phyloP scores from a whole-genome alignment of 2,888 invertebrate genomes.

The Keiferia lycopersicella region DNA sequence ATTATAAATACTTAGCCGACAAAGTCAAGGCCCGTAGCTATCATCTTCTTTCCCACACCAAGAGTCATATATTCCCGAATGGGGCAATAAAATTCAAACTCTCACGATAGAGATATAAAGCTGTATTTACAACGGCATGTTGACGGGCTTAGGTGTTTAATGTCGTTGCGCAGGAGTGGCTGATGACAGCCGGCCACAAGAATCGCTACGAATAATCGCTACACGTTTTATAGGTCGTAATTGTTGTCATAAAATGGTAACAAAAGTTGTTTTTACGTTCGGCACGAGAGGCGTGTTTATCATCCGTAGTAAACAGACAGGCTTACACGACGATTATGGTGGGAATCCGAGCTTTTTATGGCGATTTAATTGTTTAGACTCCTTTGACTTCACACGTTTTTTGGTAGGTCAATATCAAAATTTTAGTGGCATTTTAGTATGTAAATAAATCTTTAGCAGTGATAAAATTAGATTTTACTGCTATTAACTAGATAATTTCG shows the following conservation, averaged over 20 bases:
- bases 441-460: conserved; percentile 24
- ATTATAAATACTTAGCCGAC: conserved; percentile 58
- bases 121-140: conserved; percentile 43
- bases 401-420: conserved; percentile 48
- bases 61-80: conserved; percentile 15
- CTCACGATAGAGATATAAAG: conserved; percentile 49
- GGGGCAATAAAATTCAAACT: conserved; percentile 42
- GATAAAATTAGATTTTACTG: conserved; percentile 8
- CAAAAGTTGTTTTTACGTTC: conserved; percentile 79
- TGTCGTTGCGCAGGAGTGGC: conserved; percentile 43
- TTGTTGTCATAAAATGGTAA: conserved; percentile 81
- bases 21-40: conserved; percentile 59
- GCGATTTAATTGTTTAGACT: conserved; percentile 68
- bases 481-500: not conserved
- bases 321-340: conserved; percentile 67
- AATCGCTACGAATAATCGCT: conserved; percentile 77
- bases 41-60: conserved; percentile 35
- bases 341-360: conserved; percentile 68
- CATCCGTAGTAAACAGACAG: conserved; percentile 68
- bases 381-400: conserved; percentile 49
- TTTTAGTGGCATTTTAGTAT: conserved; percentile 33
- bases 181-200: conserved; percentile 75
- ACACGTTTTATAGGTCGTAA: conserved; percentile 80
- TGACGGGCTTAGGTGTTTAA: conserved; percentile 42
- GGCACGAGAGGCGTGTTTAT: conserved; percentile 76